Evolutionary conservation across 2,888 invertebrate species (phyloP), one percentile per base, ranked within the genome.

Genomic region (Agrochola lychnidis): DNA sequence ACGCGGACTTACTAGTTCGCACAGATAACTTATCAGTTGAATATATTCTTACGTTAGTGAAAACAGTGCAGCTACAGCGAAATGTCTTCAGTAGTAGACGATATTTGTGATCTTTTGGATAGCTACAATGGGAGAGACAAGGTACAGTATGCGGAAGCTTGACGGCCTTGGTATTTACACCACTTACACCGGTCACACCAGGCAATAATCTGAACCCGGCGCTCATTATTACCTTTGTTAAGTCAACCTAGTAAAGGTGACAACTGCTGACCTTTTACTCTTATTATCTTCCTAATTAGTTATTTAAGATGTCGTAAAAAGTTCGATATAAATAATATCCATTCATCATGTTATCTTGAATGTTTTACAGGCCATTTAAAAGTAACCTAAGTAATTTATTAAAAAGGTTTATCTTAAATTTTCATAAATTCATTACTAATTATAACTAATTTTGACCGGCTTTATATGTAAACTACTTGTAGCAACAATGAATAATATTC

Each of bases 51-150:
- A 51, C 10, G 59, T 42, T 22, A 56, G 56, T 57, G 53, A 22
- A 59, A 48, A 57, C 40, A 70, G 76, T 86, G 72, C 70, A 84
- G 62, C 67, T 82, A 56, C 57, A 71, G 48, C 76, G 90, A 85
- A 83, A 96, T 96, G 96, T 93, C 95, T 88, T 92, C 95, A 40
- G 73, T 95, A 78, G 86, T 93, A 71, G 96, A 97, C 91, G 97
- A 97, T 96, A 97, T 98, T 91, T 98, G 98, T 93, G 97, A 97
- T 90, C 97, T 98, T 90, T 96, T 99, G 87, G 98, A 98, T 84
- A 98, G 98, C 68, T 98, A 99, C 92, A 97, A 97, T 91, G 99
- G 99, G n/a, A 97, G 99, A 92, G 99, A 99, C 96, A 98, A 98
- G 97, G 98, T 98, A 96, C 94, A 90, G 86, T 91, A 94, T 93